These are phyloP conservation scores for Poecilia wingei DNA, from an alignment of 2,797 vertebrate genomes.

Conservation along the genomic window DNA sequence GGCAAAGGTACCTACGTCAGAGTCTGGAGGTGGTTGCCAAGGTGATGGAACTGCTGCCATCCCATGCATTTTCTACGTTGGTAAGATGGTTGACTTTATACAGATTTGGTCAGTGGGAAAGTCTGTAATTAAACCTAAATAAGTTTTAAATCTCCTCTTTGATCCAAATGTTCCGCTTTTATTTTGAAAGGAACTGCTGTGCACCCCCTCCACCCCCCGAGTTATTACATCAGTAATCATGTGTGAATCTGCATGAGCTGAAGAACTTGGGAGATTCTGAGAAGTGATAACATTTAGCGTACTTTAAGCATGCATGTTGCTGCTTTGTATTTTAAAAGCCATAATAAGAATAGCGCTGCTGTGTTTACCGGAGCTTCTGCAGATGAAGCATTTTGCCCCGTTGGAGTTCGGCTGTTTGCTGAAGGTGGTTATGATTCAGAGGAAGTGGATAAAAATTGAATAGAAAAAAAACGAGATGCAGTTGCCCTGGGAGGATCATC, in stretches of 20 bases:
- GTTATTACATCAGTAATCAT: not conserved
- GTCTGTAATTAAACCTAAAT: not conserved
- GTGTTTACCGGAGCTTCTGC: not conserved
- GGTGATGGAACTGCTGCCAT: slow-evolving; percentile 98
- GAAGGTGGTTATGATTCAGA: not conserved
- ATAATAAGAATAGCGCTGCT: not conserved
- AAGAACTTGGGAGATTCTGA: not conserved
- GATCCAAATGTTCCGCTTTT: not conserved
- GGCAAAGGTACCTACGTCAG: slow-evolving; percentile 97
- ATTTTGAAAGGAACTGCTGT: not conserved
- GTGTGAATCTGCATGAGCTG: not conserved
- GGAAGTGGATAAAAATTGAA: not conserved
- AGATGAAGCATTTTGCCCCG: not conserved
- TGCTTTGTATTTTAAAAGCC: not conserved
- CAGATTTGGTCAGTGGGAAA: not conserved
- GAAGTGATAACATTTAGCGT: not conserved
- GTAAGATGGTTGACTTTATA: slow-evolving; percentile 73
- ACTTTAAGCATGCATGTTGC: not conserved
- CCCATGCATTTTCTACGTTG: slow-evolving; percentile 94
- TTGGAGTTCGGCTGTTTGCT: not conserved
- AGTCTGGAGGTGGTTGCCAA: slow-evolving; percentile 98
- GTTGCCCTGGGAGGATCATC: not conserved
- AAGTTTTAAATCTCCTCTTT: not conserved
- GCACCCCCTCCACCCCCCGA: not conserved
- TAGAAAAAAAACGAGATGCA: not conserved